Conservation (phyloP, 1,140 invertebrate genomes). For the Lepidurus arcticus region DNA sequence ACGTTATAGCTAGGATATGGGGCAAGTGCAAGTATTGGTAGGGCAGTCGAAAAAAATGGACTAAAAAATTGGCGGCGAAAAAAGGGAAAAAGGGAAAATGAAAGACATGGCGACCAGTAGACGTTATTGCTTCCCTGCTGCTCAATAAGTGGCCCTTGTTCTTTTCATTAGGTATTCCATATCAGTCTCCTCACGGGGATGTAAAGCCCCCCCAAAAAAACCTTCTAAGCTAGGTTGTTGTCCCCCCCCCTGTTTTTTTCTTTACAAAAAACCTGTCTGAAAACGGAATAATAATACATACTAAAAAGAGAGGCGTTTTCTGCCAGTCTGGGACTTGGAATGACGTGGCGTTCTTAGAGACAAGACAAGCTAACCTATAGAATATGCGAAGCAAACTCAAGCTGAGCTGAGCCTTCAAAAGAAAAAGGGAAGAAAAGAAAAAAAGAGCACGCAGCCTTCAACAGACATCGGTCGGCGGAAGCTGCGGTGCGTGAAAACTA, state of each 20-base stretch:
- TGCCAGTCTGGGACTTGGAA: not conserved
- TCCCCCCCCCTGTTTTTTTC: not conserved
- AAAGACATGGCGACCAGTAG: not conserved
- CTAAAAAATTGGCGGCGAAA: no score
- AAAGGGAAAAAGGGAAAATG: no score
- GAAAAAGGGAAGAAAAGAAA: not conserved
- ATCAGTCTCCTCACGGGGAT: not conserved
- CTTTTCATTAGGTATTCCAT: not conserved
- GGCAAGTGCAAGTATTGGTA: no score
- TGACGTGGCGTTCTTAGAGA: not conserved
- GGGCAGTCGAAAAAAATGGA: no score
- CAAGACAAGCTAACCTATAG: not conserved
- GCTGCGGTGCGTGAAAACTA: slow-evolving; percentile 27
- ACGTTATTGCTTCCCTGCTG: not conserved
- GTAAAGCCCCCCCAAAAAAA: not conserved
- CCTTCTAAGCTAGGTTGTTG: not conserved
- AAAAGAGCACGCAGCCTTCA: not conserved
- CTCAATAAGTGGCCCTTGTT: slow-evolving; percentile 2
- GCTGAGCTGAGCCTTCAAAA: not conserved
- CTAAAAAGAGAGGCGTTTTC: slow-evolving; percentile 15
- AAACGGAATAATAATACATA: slow-evolving; percentile 15
- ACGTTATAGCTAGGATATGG: no score
- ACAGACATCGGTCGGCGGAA: slow-evolving; percentile 25
- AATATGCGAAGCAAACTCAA: not conserved
- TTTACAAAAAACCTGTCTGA: not conserved